Base-by-base conservation (phyloP, 2,888 invertebrate species). In the Meandrusa payeni region DNA sequence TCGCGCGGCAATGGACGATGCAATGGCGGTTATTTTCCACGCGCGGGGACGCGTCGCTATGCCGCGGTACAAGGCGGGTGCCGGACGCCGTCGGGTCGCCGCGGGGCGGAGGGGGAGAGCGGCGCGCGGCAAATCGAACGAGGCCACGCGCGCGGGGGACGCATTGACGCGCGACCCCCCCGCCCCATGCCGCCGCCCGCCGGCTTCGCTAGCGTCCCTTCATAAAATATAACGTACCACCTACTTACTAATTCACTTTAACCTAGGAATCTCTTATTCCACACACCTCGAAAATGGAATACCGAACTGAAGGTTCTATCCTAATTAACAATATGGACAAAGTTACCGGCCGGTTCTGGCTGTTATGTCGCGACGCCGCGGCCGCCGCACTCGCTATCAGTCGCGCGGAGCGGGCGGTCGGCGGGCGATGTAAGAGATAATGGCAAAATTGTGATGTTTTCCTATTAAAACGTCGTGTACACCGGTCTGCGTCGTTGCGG, bases 371-470 rank as follows among this genome's bases (percentile, higher is more conserved):
- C 48, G 47, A 46, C 49, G 50, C 68, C 61, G 66, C 71, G 54
- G 57, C 74, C 69, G 78, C 66, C 76, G 73, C 72, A 75, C 76
- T 79, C 78, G 76, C 78, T 83, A 83, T 82, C 83, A 75, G 78
- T 76, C 73, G 61, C 58, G 49, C 63, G 71, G 73, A 71, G 69
- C 75, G 66, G 58, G 64, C 67, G 65, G 65, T 51, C 63, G 72
- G 64, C 65, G 75, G 64, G 64, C 73, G 70, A 65, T 67, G 65
- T 67, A 67, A 69, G 64, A 73, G 76, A 79, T 78, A 81, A 82
- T 83, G 85, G 85, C 68, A 76, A 86, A 86, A 82, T 86, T 87
- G 86, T 85, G 86, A 87, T 83, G 75, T 79, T 86, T 85, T 81
- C 82, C 85, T 77, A 71, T 56, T 62, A 63, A 64, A 61, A 44